Percentiles rank a stretch among this genome's conserved stretches.
phyloP scores from a whole-genome alignment of 2,888 invertebrate species.

The Metacarcinus magister region DNA sequence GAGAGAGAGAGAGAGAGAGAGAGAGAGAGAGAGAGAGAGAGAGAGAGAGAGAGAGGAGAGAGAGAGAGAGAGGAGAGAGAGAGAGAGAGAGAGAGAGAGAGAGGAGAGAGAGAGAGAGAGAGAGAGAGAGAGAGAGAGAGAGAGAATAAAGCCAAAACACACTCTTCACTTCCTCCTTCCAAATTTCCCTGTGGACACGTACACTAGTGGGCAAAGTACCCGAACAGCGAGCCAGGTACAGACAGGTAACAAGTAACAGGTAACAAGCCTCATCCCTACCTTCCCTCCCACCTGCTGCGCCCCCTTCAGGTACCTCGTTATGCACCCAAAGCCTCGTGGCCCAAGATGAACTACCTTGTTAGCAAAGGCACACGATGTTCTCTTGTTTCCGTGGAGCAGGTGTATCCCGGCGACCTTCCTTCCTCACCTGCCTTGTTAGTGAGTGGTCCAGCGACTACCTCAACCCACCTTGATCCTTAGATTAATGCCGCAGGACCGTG shows the following conservation, averaged over 20 bases:
- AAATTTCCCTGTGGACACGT: neutral
- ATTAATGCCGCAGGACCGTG: neutral
- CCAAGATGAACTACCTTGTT: neutral
- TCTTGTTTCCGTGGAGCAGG: neutral
- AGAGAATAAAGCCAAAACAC: neutral
- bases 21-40: no score
- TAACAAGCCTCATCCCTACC: neutral
- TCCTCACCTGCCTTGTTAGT: constrained; percentile 36
- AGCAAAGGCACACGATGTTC: neutral
- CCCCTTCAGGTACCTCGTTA: neutral
- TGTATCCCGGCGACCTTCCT: neutral
- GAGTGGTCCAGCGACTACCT: neutral
- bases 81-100: no score
- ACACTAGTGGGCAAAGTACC: neutral
- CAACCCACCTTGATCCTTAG: neutral
- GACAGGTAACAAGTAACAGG: neutral
- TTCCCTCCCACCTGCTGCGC: neutral
- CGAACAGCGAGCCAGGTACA: neutral
- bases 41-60: no score
- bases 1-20: no score
- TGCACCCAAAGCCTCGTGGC: neutral
- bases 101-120: no score
- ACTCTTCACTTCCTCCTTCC: neutral
- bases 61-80: no score
- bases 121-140: no score